These are phyloP conservation scores for Amblyjoppa fuscipennis DNA, from an alignment of 2,888 invertebrate genomes.

Conservation along the genomic window DNA sequence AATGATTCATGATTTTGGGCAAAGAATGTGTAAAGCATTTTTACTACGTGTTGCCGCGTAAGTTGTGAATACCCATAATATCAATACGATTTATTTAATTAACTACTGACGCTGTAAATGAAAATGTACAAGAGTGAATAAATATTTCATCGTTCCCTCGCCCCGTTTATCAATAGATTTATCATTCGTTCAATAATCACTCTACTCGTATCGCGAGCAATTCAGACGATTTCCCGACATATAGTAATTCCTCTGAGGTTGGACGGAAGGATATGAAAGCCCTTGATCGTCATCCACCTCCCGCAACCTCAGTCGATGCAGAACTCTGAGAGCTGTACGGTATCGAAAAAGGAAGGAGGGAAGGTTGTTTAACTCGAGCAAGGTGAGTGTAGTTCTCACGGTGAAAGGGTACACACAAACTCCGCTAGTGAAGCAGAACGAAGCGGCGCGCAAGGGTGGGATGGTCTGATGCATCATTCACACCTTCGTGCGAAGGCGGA, in stretches of 20 bases:
- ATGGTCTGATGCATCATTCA: constrained; percentile 73
- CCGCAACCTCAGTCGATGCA: constrained; percentile 34
- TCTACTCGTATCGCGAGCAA: not conserved
- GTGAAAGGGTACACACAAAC: constrained; percentile 47
- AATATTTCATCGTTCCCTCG: not conserved
- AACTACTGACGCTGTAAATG: not conserved
- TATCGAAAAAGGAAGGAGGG: constrained; percentile 25
- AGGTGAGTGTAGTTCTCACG: constrained; percentile 49
- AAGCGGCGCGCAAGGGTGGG: constrained; percentile 26
- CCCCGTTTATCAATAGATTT: not conserved
- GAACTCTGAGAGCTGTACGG: constrained; percentile 20
- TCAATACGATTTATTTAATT: not conserved
- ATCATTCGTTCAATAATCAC: constrained; percentile 5
- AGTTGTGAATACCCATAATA: not conserved
- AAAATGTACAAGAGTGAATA: not conserved
- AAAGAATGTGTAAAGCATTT: not conserved
- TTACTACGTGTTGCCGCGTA: not conserved
- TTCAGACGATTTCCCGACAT: not conserved
- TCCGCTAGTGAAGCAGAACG: constrained; percentile 1
- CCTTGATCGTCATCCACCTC: constrained; percentile 13
- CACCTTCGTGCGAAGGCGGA: constrained; percentile 64
- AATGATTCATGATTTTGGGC: not conserved
- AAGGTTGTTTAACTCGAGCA: constrained; percentile 22
- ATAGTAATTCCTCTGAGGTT: not conserved
- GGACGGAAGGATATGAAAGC: constrained; percentile 9